Base-by-base conservation (phyloP, 2,113 vertebrate species). In the Platycercus adscitus region DNA sequence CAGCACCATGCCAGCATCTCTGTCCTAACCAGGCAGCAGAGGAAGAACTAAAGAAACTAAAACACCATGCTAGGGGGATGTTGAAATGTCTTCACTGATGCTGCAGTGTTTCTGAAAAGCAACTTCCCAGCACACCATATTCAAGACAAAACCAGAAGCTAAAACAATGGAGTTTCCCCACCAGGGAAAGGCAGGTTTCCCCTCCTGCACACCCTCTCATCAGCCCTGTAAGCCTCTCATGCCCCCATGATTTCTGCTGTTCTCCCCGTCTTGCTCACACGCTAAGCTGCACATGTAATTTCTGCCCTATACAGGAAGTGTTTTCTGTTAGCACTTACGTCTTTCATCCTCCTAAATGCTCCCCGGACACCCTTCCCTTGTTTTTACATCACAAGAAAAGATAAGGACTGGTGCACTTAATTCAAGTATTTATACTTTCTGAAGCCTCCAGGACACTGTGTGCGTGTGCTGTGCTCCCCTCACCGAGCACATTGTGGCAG, bases 401-500 rank as follows among this genome's bases (percentile, higher is more conserved):
- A 26, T 7, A 39, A 35, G 33, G 23, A 29, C 24, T 11, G 18
- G 21, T 8, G 41, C 26, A 37, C 9, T 26, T 41, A 3, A 17
- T 33, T 39, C 24, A 47, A 78, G 31, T 28, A 7, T n/a, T 17
- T 39, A 0, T 31, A 3, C 44, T 39, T 31, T 9, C 71, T 55
- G 9, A 18, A 47, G 7, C 26, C 20, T 35, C 41, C 44, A 47
- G 20, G 18, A 4, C 2, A 4, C 8, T 29, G n/a, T 13, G 1
- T 20, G 5, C 6, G 31, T 43, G 66, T 39, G 81, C n/a, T 6
- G 0, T 1, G 7, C 15, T 56, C 37, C 37, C n/a, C 14, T 20
- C 13, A 21, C 20, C 0, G 1, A 72, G 37, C 28, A 5, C 60
- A 10, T 8, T 0, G 0, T 2, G 2, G 50, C 21, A 13, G 28